These are phyloP conservation scores for Anser cygnoides DNA, from an alignment of 2,113 vertebrate species.

Conservation along the genomic window DNA sequence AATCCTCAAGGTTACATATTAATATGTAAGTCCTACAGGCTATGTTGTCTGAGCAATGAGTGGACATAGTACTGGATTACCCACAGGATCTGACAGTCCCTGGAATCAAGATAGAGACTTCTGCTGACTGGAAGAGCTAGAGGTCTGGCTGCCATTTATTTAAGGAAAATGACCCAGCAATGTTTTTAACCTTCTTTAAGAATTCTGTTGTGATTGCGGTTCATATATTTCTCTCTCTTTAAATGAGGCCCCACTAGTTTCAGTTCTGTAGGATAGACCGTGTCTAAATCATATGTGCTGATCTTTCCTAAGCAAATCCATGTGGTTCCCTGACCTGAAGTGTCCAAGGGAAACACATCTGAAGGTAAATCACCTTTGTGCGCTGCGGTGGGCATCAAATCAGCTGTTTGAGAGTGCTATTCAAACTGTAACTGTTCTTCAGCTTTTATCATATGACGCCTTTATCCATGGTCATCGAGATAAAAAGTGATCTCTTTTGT, in stretches of 20 bases:
- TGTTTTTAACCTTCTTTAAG: neutral
- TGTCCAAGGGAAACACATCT: neutral
- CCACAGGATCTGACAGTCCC: neutral
- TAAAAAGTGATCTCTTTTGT: neutral
- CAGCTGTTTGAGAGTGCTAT: neutral
- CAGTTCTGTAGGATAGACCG: neutral
- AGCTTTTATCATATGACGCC: neutral
- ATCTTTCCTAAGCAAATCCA: neutral
- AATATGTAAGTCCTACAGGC: neutral
- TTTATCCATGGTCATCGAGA: neutral
- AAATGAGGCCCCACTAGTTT: neutral
- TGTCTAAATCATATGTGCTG: neutral
- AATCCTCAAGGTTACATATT: neutral
- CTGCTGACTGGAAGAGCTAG: neutral
- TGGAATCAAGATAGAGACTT: neutral
- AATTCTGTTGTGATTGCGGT: neutral
- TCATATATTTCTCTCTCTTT: neutral
- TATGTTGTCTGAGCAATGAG: neutral
- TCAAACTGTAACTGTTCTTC: neutral
- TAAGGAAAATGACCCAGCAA: neutral
- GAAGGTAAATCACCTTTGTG: neutral
- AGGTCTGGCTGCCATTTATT: neutral
- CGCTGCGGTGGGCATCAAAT: neutral
- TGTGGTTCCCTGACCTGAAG: rapidly evolving
- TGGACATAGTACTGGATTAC: neutral